These are phyloP conservation scores for Tiliqua scincoides DNA, from an alignment of 2,113 vertebrate species.

Conservation along the genomic window DNA sequence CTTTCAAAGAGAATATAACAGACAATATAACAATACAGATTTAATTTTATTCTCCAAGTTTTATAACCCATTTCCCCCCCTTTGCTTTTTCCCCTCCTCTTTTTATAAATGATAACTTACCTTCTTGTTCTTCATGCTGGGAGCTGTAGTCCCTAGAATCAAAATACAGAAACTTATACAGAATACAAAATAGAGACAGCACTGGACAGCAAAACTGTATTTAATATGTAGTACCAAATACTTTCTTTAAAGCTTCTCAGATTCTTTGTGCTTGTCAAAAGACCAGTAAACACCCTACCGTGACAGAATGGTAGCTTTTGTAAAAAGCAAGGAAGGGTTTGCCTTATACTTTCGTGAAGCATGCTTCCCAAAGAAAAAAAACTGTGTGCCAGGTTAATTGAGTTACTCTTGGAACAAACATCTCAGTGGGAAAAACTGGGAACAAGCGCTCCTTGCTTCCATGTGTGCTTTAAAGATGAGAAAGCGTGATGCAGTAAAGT, in stretches of 20 bases:
- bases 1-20: background rate
- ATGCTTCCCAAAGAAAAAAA: conserved; percentile 9
- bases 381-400: background rate
- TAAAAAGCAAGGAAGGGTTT: conserved; percentile 37
- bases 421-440: conserved; percentile 10
- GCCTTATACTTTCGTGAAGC: conserved; percentile 47
- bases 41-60: background rate
- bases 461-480: conserved; percentile 56
- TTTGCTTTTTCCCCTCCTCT: background rate
- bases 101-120: background rate
- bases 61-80: background rate
- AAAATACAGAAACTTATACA: background rate
- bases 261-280: conserved; percentile 24
- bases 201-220: background rate
- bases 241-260: conserved; percentile 43
- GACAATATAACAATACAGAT: background rate
- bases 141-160: background rate
- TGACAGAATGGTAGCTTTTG: conserved; percentile 35
- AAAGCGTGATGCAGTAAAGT: conserved; percentile 24
- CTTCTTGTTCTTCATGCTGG: background rate
- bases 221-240: background rate
- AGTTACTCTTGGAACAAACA: conserved; percentile 36
- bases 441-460: conserved; percentile 42
- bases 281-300: conserved; percentile 22
- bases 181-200: no score